phyloP scores from a whole-genome alignment of 2,113 vertebrate genomes.

The Sebastes fasciatus region DNA sequence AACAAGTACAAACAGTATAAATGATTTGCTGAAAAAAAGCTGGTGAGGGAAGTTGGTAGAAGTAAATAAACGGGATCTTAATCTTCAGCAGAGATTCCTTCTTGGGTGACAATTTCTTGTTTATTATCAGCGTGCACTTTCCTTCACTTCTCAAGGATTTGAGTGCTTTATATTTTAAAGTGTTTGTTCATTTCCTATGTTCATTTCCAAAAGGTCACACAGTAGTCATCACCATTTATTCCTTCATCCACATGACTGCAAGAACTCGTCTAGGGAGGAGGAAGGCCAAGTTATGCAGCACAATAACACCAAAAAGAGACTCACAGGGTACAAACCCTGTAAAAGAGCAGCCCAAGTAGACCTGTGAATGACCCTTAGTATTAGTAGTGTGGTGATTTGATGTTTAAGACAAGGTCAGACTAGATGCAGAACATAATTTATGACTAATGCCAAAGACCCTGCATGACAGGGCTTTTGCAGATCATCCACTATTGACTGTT shows the following conservation, averaged over 20 bases:
- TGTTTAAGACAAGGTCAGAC: background rate
- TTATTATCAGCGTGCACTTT: background rate
- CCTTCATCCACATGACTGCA: background rate
- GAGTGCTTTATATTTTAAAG: background rate
- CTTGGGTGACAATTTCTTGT: background rate
- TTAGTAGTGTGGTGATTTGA: background rate
- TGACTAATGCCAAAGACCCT: background rate
- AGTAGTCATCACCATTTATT: background rate
- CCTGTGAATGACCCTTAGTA: too few species aligned
- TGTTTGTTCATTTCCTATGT: background rate
- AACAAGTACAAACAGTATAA: background rate
- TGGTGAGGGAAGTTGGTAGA: background rate
- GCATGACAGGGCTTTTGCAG: background rate
- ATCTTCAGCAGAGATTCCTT: background rate
- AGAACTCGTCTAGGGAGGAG: background rate
- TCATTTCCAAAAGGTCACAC: too few species aligned
- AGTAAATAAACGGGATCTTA: background rate
- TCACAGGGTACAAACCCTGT: background rate
- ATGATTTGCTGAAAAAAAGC: background rate
- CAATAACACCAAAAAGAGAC: background rate
- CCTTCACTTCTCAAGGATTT: background rate
- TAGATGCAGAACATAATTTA: background rate
- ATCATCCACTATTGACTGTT: too few species aligned
- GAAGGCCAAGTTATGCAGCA: too few species aligned
- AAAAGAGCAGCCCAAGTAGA: background rate